phyloP scores from a whole-genome alignment of 1,140 invertebrate genomes.

The Drosophila teissieri region DNA sequence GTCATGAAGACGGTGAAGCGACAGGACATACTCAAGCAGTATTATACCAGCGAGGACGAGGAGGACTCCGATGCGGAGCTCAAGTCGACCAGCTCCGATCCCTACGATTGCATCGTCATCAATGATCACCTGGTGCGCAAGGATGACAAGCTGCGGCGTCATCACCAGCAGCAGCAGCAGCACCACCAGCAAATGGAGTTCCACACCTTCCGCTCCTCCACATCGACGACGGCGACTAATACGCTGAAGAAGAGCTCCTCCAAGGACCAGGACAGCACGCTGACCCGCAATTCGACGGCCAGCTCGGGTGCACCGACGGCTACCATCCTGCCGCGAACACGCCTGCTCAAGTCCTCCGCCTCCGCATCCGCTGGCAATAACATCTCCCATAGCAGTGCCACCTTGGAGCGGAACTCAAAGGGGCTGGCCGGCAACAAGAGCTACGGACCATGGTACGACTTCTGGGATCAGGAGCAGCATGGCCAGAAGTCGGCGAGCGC shows the following conservation, averaged over 20 bases:
- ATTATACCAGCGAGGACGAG: slow-evolving; percentile 86
- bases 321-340: slow-evolving; percentile 89
- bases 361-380: slow-evolving; percentile 49
- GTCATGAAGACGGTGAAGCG: slow-evolving; percentile 89
- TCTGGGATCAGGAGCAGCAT: slow-evolving; percentile 88
- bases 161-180: slow-evolving; percentile 81
- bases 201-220: slow-evolving; percentile 84
- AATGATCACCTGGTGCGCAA: slow-evolving; percentile 89
- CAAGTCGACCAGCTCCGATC: slow-evolving; percentile 88
- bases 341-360: slow-evolving; percentile 85
- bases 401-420: slow-evolving; percentile 69
- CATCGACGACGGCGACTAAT: slow-evolving; percentile 57
- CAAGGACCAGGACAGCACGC: slow-evolving; percentile 71
- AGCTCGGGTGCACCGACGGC: slow-evolving; percentile 80
- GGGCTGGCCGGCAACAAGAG: slow-evolving; percentile 86
- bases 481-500: slow-evolving; percentile 54
- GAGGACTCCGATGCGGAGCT: slow-evolving; percentile 81
- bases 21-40: slow-evolving; percentile 89
- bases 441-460: slow-evolving; percentile 94
- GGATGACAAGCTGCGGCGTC: slow-evolving; percentile 84
- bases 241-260: slow-evolving; percentile 66
- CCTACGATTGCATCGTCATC: slow-evolving; percentile 90
- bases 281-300: slow-evolving; percentile 67
- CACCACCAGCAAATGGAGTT: slow-evolving; percentile 85
- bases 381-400: slow-evolving; percentile 68